Evolutionary conservation across 2,113 vertebrate genomes (phyloP).

Genomic region (Caranx melampygus): DNA sequence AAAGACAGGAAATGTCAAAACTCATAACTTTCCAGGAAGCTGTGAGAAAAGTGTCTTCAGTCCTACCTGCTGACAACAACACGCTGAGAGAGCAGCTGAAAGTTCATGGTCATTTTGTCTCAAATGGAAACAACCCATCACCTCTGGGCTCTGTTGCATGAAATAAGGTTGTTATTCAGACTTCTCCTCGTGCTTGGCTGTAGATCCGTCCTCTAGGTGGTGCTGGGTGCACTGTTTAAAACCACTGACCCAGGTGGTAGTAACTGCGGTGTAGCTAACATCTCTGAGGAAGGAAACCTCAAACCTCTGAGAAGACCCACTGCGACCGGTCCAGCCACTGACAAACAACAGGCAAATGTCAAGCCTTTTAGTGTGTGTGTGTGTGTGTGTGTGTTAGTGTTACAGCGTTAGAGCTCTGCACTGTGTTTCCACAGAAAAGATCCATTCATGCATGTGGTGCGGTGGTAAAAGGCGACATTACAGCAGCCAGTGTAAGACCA

Average conservation of each 20-base stretch:
- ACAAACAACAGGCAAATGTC: conserved; percentile 31
- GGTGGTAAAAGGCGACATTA: not conserved
- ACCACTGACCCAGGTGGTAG: not conserved
- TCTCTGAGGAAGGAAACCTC: conserved; percentile 20
- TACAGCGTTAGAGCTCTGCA: not conserved
- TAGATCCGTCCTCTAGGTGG: not conserved
- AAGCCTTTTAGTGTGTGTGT: conserved; percentile 21
- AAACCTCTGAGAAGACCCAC: not conserved
- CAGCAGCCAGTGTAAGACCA: not conserved
- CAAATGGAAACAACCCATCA: too few relatives aligned
- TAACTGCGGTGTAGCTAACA: not conserved
- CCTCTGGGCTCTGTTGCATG: too few relatives aligned
- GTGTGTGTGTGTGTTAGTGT: not conserved
- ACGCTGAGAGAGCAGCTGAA: too few relatives aligned
- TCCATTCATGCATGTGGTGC: not conserved
- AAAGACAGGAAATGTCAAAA: too few relatives aligned
- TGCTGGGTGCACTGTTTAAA: not conserved
- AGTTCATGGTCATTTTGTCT: too few relatives aligned
- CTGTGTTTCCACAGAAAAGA: conserved; percentile 3
- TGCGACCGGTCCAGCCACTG: not conserved
- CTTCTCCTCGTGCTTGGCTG: not conserved
- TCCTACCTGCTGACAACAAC: too few relatives aligned
- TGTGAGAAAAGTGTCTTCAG: too few relatives aligned
- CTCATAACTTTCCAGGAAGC: too few relatives aligned
- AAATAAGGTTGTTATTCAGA: too few relatives aligned